Evolutionary conservation across 2,797 vertebrate species (phyloP).

Genomic region (Paramormyrops hopkinsi): DNA sequence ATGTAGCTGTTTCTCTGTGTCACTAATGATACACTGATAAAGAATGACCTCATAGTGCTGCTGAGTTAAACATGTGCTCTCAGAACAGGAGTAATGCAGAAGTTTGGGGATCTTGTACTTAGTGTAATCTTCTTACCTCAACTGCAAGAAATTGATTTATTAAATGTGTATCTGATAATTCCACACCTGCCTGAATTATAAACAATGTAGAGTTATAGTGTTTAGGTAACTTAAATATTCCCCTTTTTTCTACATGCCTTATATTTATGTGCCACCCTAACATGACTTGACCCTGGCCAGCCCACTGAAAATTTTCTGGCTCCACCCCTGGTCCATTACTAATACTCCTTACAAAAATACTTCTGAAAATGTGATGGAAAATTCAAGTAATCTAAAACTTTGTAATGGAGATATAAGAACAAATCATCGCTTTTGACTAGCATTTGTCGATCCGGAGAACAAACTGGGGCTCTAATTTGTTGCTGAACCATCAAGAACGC

Average conservation of each 20-base stretch:
- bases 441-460: not conserved
- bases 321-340: not conserved
- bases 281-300: not conserved
- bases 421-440: not conserved
- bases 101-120: not conserved
- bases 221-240: not conserved
- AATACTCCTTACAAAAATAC: not conserved
- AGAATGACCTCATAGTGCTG: not conserved
- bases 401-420: not conserved
- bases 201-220: not conserved
- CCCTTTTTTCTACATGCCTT: not conserved
- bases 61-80: not conserved
- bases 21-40: not conserved
- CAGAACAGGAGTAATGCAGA: not conserved
- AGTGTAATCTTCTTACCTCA: not conserved
- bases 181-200: not conserved
- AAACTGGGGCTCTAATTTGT: not conserved
- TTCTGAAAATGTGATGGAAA: not conserved
- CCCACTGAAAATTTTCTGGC: not conserved
- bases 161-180: not conserved
- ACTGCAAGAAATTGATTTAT: not conserved
- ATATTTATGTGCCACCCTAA: not conserved
- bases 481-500: not conserved
- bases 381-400: not conserved
- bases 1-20: too few species aligned